A percentile compares a stretch with the other conserved stretches of the same genome.
Evolutionary conservation across 2,888 invertebrate species (phyloP).

Genomic region (Gastrophysa polygoni): DNA sequence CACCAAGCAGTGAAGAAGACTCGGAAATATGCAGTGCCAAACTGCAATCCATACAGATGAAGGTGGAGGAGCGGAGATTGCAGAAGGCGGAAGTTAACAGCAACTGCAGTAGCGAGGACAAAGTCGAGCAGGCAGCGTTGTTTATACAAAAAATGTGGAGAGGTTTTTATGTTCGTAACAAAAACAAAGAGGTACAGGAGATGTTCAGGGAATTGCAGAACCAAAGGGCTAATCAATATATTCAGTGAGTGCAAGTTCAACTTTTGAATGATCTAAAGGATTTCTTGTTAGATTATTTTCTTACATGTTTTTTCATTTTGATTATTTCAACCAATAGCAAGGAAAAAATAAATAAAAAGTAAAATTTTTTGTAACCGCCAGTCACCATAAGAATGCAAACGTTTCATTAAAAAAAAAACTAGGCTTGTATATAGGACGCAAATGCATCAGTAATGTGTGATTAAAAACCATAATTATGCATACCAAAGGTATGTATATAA

Average conservation of each 20-base stretch:
- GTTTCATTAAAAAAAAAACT: too few relatives aligned
- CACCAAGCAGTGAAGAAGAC: slow-evolving; percentile 66
- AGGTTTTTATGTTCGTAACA: slow-evolving; percentile 79
- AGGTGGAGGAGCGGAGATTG: slow-evolving; percentile 60
- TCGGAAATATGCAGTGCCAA: slow-evolving; percentile 72
- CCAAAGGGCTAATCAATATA: slow-evolving; percentile 80
- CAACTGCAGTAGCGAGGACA: slow-evolving; percentile 52
- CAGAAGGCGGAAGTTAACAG: slow-evolving; percentile 47
- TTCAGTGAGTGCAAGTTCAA: slow-evolving; percentile 73
- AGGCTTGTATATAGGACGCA: too few relatives aligned
- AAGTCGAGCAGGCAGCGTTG: slow-evolving; percentile 67
- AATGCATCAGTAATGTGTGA: too few relatives aligned
- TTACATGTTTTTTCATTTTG: too few relatives aligned
- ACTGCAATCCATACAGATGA: slow-evolving; percentile 68
- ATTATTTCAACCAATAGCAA: too few relatives aligned
- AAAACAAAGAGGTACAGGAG: slow-evolving; percentile 70
- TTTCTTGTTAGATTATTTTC: too few relatives aligned
- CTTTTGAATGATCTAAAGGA: too few relatives aligned
- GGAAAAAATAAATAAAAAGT: too few relatives aligned
- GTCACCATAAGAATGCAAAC: too few relatives aligned
- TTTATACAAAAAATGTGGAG: slow-evolving; percentile 88
- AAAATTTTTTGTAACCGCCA: too few relatives aligned
- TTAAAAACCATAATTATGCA: too few relatives aligned
- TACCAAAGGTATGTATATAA: too few relatives aligned
- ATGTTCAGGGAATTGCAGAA: slow-evolving; percentile 73